These are phyloP conservation scores for Neodiprion pinetum DNA, from an alignment of 1,140 invertebrate species.

Conservation along the genomic window DNA sequence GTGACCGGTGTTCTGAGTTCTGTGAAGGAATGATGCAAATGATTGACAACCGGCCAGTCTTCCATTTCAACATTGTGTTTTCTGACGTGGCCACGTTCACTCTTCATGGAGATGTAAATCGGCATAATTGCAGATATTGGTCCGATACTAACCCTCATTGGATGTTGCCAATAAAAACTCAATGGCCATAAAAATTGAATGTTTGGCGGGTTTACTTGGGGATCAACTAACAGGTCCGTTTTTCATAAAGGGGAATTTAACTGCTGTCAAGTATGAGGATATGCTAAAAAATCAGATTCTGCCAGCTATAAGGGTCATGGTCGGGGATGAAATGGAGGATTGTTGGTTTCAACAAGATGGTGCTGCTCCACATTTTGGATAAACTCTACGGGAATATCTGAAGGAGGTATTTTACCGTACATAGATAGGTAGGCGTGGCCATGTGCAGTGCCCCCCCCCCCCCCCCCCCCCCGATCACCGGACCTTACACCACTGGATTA, in stretches of 20 bases:
- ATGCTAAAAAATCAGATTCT: conserved; percentile 35
- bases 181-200: conserved; percentile 46
- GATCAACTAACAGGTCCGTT: conserved; percentile 42
- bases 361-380: conserved; percentile 24
- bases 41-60: conserved; percentile 30
- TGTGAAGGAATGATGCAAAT: conserved; percentile 33
- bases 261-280: conserved; percentile 32
- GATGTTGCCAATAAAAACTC: conserved; percentile 34
- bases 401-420: no score
- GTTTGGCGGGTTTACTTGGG: conserved; percentile 46
- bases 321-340: conserved; percentile 8
- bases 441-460: no score
- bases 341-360: conserved; percentile 28
- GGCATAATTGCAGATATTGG: conserved; percentile 40
- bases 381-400: no score
- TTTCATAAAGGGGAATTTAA: conserved; percentile 41
- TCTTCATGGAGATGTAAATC: conserved; percentile 34
- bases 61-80: conserved; percentile 39
- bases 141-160: conserved; percentile 37
- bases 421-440: no score
- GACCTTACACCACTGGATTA: no score
- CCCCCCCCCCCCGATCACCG: no score
- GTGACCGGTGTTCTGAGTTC: conserved; percentile 31
- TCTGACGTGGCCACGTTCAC: conserved; percentile 40
- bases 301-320: conserved; percentile 20